phyloP scores from a whole-genome alignment of 2,888 invertebrate genomes.

The Sipha maydis region DNA sequence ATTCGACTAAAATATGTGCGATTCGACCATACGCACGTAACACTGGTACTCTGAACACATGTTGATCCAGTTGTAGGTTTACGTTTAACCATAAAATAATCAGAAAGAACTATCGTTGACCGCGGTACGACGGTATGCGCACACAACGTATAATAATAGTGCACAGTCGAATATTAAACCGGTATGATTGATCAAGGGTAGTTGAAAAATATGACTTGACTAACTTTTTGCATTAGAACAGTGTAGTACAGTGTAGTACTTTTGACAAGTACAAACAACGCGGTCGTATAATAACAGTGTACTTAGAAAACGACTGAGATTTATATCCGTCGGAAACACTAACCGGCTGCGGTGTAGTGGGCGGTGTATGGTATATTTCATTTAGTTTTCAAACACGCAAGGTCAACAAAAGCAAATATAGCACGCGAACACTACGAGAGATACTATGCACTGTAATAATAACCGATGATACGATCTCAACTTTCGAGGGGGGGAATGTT shows the following conservation, averaged over 20 bases:
- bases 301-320: neutral
- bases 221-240: neutral
- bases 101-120: neutral
- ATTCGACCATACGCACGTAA: no score
- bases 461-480: no score
- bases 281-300: neutral
- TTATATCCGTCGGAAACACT: slow-evolving; percentile 5
- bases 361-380: neutral
- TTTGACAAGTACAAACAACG: neutral
- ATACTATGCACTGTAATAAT: neutral
- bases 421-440: neutral
- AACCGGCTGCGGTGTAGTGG: neutral
- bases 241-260: no score
- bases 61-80: no score
- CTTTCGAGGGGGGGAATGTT: neutral
- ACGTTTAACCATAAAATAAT: no score
- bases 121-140: neutral
- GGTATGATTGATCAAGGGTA: neutral
- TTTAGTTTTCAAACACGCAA: neutral
- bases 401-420: neutral
- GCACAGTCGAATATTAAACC: neutral
- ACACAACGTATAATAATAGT: no score
- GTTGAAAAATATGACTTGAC: neutral
- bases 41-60: no score
- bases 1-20: no score